A percentile compares a stretch with the other conserved stretches of the same genome.
Evolutionary conservation across 2,797 vertebrate species (phyloP).

Genomic region (Sebastiscus tertius): DNA sequence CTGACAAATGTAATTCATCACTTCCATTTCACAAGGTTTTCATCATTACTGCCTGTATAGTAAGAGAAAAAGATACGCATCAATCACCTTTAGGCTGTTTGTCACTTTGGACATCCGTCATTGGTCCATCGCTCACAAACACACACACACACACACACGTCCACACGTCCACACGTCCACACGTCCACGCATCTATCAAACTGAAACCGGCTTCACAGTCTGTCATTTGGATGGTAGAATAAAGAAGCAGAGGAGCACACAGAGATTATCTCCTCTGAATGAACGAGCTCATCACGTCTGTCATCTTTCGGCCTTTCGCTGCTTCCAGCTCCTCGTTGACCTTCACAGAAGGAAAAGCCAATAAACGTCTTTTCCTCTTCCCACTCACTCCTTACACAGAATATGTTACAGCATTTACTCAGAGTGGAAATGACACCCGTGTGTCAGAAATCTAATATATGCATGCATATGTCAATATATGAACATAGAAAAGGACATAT

Average conservation of each 20-base stretch:
- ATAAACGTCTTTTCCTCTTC: neutral
- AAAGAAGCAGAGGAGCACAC: neutral
- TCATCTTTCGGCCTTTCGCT: neutral
- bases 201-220: neutral
- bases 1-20: neutral
- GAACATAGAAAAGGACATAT: neutral
- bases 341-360: neutral
- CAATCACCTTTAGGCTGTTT: conserved; percentile 1
- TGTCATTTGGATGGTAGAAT: neutral
- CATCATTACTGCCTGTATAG: neutral
- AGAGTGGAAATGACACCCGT: neutral
- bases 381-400: neutral
- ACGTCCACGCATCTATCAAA: conserved; percentile 4
- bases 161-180: neutral
- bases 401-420: neutral
- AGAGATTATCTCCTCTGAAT: neutral
- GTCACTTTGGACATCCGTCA: conserved; percentile 22
- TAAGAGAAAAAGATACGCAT: neutral
- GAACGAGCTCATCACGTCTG: conserved; percentile 16
- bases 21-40: conserved; percentile 3
- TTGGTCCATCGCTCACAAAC: conserved; percentile 1
- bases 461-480: neutral
- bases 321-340: neutral
- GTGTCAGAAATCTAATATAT: neutral
- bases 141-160: neutral